phyloP scores from a whole-genome alignment of 2,113 vertebrate genomes.

The Psittacula cyanocephala region DNA sequence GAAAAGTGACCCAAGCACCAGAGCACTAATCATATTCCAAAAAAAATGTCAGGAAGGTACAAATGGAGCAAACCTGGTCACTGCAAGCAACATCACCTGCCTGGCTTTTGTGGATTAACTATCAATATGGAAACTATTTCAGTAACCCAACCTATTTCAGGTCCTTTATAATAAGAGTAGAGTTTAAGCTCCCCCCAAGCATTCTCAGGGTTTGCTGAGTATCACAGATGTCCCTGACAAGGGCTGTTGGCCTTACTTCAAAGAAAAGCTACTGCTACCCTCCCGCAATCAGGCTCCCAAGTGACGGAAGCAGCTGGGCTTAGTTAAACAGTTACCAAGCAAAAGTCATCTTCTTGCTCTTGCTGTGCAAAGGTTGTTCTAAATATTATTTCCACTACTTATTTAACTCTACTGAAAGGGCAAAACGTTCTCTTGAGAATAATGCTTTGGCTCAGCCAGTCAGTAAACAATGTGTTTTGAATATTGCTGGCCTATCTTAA shows the following conservation, averaged over 20 bases:
- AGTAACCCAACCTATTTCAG: neutral
- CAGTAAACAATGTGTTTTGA: neutral
- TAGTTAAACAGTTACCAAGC: neutral
- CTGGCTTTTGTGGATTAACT: neutral
- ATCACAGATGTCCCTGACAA: neutral
- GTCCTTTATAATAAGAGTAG: neutral
- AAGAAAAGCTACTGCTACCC: neutral
- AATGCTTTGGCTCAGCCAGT: neutral
- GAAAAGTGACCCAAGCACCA: neutral
- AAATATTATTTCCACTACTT: slow-evolving; percentile 13
- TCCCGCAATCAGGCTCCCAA: neutral
- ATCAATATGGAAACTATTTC: neutral
- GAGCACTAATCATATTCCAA: neutral
- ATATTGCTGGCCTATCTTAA: neutral
- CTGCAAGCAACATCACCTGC: neutral
- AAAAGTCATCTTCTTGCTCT: neutral
- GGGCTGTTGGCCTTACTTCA: neutral
- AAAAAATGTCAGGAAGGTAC: neutral
- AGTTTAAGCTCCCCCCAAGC: neutral
- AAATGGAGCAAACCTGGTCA: neutral
- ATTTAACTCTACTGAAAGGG: neutral
- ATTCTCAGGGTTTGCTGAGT: neutral
- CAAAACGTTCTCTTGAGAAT: neutral
- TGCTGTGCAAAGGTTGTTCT: neutral
- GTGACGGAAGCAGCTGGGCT: neutral